Evolutionary conservation across 2,888 invertebrate genomes (phyloP), one percentile per base, ranked within the genome.

Genomic region (Rhogogaster chlorosoma): DNA sequence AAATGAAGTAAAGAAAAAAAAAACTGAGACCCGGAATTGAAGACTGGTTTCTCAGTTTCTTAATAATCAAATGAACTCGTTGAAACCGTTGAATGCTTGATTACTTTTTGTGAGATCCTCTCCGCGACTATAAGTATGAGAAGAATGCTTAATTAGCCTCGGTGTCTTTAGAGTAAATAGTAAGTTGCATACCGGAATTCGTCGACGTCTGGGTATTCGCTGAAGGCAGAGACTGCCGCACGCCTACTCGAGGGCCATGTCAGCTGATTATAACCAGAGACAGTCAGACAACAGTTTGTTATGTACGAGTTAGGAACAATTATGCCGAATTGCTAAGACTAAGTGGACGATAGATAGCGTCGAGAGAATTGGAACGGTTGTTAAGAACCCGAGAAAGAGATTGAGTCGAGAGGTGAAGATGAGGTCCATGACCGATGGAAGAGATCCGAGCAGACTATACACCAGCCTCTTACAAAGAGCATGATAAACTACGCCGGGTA

Each of bases 361-460:
- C 4, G 57, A 29, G n/a, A 32, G 36, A 61, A 61, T 61, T 80
- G 10, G 36, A 61, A 80, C 36, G 36, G 32, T 36, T 78, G 18
- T 42, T 26, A 26, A 75, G 6, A 45, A 26, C 42, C 45, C 42
- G 15, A 45, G 57, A 53, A 75, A 26, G 75, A 26, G 75, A 75
- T 45, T 75, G 42, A 45, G 45, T 26, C 45, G 29, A 84, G 38
- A 85, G 84, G 87, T 86, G 86, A 87, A 87, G 86, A 85, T 75
- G 75, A 83, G 85, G 83, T 82, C 83, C 82, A 82, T 73, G 84
- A 83, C 85, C 85, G 85, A 84, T 61, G 82, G 83, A 70, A 83
- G 29, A 80, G n/a, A 32, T 53, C 32, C 57, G 10, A 61, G n/a
- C 80, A 57, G 26, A 78, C 36, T 29, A 9, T 22, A 61, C 22